A percentile compares a stretch with the other conserved stretches of the same genome.
Evolutionary conservation across 2,888 invertebrate genomes (phyloP).

Genomic region (Artemia sinica): DNA sequence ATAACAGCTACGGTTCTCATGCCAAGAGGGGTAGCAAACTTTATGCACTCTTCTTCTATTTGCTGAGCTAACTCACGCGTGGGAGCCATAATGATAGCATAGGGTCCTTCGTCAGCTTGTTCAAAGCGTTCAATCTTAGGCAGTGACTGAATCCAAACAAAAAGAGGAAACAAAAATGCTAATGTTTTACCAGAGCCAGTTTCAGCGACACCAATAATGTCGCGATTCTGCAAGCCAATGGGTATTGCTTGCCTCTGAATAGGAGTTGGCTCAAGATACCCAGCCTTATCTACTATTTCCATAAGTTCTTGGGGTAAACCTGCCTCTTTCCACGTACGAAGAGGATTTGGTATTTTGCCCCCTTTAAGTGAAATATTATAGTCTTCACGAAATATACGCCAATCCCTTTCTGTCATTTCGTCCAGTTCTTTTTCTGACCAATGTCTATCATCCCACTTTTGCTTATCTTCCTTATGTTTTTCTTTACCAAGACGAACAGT

Average conservation of each 20-base stretch:
- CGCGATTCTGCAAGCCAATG: slow-evolving; percentile 71
- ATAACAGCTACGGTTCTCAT: slow-evolving; percentile 93
- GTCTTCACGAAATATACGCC: slow-evolving; percentile 98
- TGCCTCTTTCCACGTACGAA: slow-evolving; percentile 87
- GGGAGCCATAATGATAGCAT: slow-evolving; percentile 95
- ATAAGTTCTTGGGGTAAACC: slow-evolving; percentile 71
- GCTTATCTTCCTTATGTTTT: slow-evolving; percentile 87
- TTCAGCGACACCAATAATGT: slow-evolving; percentile 98
- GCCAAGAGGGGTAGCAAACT: slow-evolving; percentile 81
- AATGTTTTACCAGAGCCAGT: slow-evolving; percentile 98
- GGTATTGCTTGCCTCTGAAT: slow-evolving; percentile 99
- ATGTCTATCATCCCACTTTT: slow-evolving; percentile 96
- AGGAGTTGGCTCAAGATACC: slow-evolving; percentile 94
- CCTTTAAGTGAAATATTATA: slow-evolving; percentile 95
- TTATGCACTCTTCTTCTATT: slow-evolving; percentile 95
- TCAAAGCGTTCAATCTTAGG: slow-evolving; percentile 85
- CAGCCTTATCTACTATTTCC: slow-evolving; percentile 82
- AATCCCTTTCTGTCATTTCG: slow-evolving; percentile 98
- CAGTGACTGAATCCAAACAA: slow-evolving; percentile 92
- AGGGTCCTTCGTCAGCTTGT: slow-evolving; percentile 80
- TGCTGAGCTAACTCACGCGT: slow-evolving; percentile 99
- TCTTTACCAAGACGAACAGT: slow-evolving; percentile 79
- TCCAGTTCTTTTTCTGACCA: slow-evolving; percentile 87
- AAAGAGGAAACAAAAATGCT: slow-evolving; percentile 87
- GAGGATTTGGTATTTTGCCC: slow-evolving; percentile 88